These are phyloP conservation scores for Amblyjoppa proteus DNA, from an alignment of 2,888 invertebrate genomes.

Conservation along the genomic window DNA sequence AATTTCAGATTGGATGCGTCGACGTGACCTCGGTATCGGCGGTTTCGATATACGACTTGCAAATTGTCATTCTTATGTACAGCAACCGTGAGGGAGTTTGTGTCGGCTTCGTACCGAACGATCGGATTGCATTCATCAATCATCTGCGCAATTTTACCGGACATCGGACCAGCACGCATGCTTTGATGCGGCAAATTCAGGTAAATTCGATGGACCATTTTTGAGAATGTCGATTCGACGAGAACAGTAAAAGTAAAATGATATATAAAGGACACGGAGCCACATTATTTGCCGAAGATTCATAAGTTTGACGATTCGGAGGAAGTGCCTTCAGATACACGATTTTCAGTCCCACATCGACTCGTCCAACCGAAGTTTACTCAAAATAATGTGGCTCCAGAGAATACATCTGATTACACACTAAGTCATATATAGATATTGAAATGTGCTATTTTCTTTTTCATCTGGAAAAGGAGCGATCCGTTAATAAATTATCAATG, in stretches of 20 bases:
- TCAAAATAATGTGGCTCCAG: no score
- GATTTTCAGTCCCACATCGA: no score
- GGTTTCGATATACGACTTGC: conserved; percentile 91
- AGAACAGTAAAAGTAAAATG: not conserved
- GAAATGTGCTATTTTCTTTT: no score
- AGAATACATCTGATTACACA: no score
- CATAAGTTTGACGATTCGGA: no score
- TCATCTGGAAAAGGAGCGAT: no score
- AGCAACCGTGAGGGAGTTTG: conserved; percentile 94
- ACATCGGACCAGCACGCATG: conserved; percentile 89
- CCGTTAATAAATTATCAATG: no score
- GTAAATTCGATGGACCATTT: conserved; percentile 74
- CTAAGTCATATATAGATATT: no score
- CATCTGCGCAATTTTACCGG: conserved; percentile 91
- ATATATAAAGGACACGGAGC: not conserved
- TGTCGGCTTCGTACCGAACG: conserved; percentile 95
- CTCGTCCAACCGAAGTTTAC: not conserved
- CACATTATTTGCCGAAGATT: no score
- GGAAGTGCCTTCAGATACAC: no score
- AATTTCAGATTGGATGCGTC: conserved; percentile 95
- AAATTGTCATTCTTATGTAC: conserved; percentile 94
- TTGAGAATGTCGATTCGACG: not conserved
- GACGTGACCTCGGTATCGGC: conserved; percentile 92
- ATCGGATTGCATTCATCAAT: conserved; percentile 94
- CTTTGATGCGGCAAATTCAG: conserved; percentile 86